Percentiles rank a stretch among this genome's conserved stretches.
These are phyloP conservation scores for Stercorarius parasiticus DNA, from an alignment of 2,113 vertebrate genomes.

Conservation along the genomic window DNA sequence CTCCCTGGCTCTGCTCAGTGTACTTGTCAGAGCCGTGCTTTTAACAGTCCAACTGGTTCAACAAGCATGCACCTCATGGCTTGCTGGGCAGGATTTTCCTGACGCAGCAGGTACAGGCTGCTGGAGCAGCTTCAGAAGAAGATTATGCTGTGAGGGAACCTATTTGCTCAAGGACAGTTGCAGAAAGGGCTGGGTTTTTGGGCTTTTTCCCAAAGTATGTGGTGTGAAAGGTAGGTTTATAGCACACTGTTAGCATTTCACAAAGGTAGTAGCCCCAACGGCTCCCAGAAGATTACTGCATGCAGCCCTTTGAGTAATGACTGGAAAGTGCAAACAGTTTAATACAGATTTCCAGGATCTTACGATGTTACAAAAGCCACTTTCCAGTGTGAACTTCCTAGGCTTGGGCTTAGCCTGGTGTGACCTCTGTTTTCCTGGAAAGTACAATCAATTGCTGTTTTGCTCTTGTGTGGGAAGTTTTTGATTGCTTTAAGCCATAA, in stretches of 20 bases:
- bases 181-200: neutral
- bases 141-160: neutral
- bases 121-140: neutral
- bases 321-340: neutral
- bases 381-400: neutral
- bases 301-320: neutral
- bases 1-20: neutral
- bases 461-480: neutral
- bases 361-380: neutral
- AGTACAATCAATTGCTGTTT: neutral
- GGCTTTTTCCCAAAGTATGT: fast-evolving
- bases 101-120: neutral
- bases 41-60: neutral
- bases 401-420: neutral
- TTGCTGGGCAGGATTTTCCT: neutral
- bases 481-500: neutral
- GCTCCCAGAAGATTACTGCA: neutral
- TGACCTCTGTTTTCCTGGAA: neutral
- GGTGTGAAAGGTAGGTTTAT: neutral
- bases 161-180: neutral
- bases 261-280: fast-evolving
- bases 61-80: neutral
- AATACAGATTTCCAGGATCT: neutral
- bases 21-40: neutral
- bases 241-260: neutral